Percentiles rank a stretch among this genome's conserved stretches.
phyloP scores from a whole-genome alignment of 2,113 vertebrate species.

The Ginglymostoma cirratum region DNA sequence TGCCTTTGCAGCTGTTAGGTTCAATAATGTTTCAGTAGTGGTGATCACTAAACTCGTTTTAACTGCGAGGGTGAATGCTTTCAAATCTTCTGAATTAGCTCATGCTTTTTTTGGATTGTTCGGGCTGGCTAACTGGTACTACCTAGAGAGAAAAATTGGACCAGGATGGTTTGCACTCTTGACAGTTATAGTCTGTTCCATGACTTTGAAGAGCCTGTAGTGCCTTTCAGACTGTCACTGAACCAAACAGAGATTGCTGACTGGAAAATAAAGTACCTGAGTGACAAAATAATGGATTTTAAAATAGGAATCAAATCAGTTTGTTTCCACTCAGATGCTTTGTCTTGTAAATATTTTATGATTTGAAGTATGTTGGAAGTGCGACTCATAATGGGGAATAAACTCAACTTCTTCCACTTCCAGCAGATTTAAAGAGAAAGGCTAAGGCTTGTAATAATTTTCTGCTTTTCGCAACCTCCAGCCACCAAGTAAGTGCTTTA shows the following conservation, averaged over 20 bases:
- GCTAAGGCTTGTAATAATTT: not conserved
- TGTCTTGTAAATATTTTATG: slow-evolving; percentile 13
- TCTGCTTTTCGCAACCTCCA: not conserved
- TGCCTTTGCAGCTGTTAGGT: not conserved
- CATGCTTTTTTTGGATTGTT: not conserved
- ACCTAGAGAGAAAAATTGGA: not conserved
- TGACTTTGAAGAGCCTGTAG: not conserved
- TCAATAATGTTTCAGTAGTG: not conserved
- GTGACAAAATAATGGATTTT: slow-evolving; percentile 27
- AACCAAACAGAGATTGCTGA: not conserved
- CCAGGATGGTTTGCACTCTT: not conserved
- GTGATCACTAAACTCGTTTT: not conserved
- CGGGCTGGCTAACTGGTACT: not conserved
- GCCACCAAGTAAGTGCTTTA: not conserved
- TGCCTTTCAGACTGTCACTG: not conserved
- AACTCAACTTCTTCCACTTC: not conserved
- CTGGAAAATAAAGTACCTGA: not conserved
- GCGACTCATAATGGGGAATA: not conserved
- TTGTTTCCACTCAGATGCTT: slow-evolving; percentile 6
- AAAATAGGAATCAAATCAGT: slow-evolving; percentile 4
- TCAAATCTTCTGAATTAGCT: not conserved
- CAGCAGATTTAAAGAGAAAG: not conserved
- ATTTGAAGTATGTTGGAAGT: not conserved
- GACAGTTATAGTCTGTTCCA: not conserved
- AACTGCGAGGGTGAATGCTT: not conserved